Evolutionary conservation across 1,140 invertebrate genomes (phyloP), one percentile per base, ranked within the genome.

Genomic region (Saccostrea echinata): DNA sequence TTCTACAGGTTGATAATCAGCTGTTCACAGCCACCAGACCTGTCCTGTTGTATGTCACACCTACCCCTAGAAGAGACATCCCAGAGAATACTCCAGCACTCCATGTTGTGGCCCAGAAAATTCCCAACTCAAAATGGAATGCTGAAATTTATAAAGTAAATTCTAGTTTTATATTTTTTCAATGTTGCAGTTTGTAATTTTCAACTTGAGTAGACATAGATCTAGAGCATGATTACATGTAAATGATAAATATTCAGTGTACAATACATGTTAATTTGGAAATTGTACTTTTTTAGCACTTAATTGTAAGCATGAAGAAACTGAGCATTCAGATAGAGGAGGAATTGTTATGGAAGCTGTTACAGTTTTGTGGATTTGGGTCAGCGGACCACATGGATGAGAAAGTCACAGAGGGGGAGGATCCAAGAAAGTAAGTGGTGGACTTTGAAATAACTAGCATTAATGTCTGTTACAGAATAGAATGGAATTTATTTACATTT

Each of bases 291-390:
- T 43, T 43, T 43, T 6, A 43, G 95, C 97, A 98, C 94, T 95
- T 99, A 21, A 96, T 97, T 8, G 95, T 99, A 12, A 97, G 96
- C 84, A 94, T 98, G 51, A 97, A 98, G 85, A 97, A 98, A 71
- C 95, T 98, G 64, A 97, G 97, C 33, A 94, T 99, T 3, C 97
- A 97, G 90, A 93, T 99, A 1, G 98, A 99, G 94, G 98, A 98
- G 94, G 96, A 96, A 91, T 95, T 99, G 57, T 96, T 99, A 53
- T 96, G 99, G 90, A 98, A 98, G 94, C 92, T 99, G 91, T 96
- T 97, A 91, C 96, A 96, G 88, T 98, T 97, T 93, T 95, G 96
- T 90, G 96, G 96, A 6, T 91, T 90, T 89, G 93, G 92, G 84
- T 92, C 94, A 57, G 88, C 92, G 16, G 97, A 85, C 85, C 84